Evolutionary conservation across 2,113 vertebrate species (phyloP), one percentile per base, ranked within the genome.

Genomic region (Pogona vitticeps): DNA sequence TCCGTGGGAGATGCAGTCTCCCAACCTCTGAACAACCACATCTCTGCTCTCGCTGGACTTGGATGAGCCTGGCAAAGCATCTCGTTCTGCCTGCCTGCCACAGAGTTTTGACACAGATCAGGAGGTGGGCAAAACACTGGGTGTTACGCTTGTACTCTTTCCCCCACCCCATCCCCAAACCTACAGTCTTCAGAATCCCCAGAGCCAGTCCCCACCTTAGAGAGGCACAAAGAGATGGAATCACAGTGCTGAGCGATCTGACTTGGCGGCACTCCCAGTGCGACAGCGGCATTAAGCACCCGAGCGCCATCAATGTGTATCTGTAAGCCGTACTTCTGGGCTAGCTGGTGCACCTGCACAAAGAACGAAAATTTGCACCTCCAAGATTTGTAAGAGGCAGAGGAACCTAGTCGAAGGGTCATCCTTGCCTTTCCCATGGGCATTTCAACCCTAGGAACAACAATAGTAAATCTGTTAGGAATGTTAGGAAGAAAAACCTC

Each of bases 211-310:
- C 87, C 3, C 76, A 98, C 98, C 97, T 98, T 98, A 83, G 98
- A 98, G 92, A 99, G 96, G 88, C 98, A 99, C 82, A 98, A 93
- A 36, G 97, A 97, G 75, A 97, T 96, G 0, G 98, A 98, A 95
- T 98, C 94, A 10, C 97, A 97, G 93, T 97, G 96, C 92, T 95
- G 96, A 90, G 98, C 76, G 6, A 98, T 97, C 80, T 3, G 82
- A 46, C 96, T 92, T 0, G 97, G 96, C n/a, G 94, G 23, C 52
- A 98, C 90, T 0, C 76, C 89, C 91, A 95, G 96, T 4, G 97
- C 96, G 82, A 97, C 95, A 0, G 96, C 97, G 0, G 97, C 97
- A 0, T 98, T 98, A 96, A 98, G 94, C 93, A 98, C 76, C n/a
- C 96, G 91, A 0, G 98, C 97, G 0, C 98, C 96, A 0, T 98